Evolutionary conservation across 2,888 invertebrate genomes (phyloP).

Genomic region (Didymodactylos carnosus): DNA sequence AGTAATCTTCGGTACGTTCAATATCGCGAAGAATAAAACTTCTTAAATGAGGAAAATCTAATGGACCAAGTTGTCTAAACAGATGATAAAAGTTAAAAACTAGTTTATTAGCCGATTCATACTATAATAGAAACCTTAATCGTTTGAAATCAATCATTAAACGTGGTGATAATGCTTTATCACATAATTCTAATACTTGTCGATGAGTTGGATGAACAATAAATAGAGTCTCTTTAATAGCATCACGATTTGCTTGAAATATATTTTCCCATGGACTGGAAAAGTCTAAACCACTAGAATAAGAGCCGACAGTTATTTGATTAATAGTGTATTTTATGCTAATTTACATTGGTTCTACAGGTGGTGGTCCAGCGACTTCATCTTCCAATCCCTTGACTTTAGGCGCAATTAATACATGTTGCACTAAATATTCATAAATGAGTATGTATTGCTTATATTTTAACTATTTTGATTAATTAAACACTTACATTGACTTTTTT

Average conservation of each 20-base stretch:
- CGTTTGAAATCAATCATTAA: constrained; percentile 27
- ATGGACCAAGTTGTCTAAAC: constrained; percentile 25
- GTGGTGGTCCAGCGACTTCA: constrained; percentile 27
- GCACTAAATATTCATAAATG: constrained; percentile 21
- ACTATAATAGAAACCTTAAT: constrained; percentile 21
- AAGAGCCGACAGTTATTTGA: neutral
- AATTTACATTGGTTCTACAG: constrained; percentile 26
- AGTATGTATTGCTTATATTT: neutral
- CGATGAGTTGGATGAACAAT: constrained; percentile 32
- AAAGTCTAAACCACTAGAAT: constrained; percentile 27
- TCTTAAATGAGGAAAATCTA: constrained; percentile 32
- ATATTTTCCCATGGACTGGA: constrained; percentile 32
- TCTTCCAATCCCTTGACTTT: constrained; percentile 28
- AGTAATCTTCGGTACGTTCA: constrained; percentile 31
- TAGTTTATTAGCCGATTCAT: neutral
- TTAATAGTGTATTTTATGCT: no score
- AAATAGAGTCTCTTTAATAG: constrained; percentile 26
- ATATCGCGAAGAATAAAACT: constrained; percentile 30
- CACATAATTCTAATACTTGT: constrained; percentile 28
- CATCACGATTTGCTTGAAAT: constrained; percentile 22
- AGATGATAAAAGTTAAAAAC: neutral
- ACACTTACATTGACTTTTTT: constrained; percentile 26
- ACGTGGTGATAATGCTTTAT: constrained; percentile 26
- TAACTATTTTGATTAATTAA: neutral
- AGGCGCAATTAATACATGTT: constrained; percentile 31